Percentiles rank a stretch among this genome's conserved stretches.
phyloP scores from a whole-genome alignment of 2,797 vertebrate genomes.

The Megalops cyprinoides region DNA sequence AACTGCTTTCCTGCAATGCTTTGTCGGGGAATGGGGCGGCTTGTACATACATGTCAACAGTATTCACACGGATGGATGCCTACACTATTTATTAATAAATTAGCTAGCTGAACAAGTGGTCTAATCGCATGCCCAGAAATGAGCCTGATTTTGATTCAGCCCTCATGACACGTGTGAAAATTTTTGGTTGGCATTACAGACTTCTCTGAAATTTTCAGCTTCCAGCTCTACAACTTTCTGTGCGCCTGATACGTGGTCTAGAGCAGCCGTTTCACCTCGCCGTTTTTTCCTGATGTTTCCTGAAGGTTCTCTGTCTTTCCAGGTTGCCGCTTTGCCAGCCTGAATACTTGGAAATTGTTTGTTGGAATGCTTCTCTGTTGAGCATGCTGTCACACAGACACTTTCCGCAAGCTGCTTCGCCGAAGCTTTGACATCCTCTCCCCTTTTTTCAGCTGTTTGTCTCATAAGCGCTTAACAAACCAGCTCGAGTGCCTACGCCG shows the following conservation, averaged over 20 bases:
- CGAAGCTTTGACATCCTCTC: background rate
- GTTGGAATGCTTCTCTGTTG: conserved; percentile 18
- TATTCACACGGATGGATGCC: conserved; percentile 1
- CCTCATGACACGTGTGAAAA: conserved; percentile 27
- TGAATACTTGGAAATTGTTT: conserved; percentile 21
- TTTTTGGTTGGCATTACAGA: conserved; percentile 18
- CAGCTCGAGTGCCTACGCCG: background rate
- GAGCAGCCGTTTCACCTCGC: conserved; percentile 39
- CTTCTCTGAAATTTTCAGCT: conserved; percentile 28
- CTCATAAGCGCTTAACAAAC: background rate
- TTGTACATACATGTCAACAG: conserved; percentile 33
- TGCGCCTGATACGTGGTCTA: conserved; percentile 5
- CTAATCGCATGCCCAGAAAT: conserved; percentile 7
- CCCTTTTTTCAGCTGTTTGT: background rate
- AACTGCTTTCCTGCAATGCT: conserved; percentile 52
- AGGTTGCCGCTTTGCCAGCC: conserved; percentile 28
- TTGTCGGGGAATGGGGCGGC: conserved; percentile 32
- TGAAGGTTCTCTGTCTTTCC: conserved; percentile 38
- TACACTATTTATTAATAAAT: background rate
- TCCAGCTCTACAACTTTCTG: conserved; percentile 9
- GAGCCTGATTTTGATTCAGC: background rate
- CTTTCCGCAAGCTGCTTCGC: background rate
- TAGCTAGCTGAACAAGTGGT: background rate
- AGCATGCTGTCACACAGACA: conserved; percentile 21
- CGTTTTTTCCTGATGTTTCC: conserved; percentile 32